A percentile compares a stretch with the other conserved stretches of the same genome.
phyloP scores from a whole-genome alignment of 2,113 vertebrate genomes.

The Equus przewalskii region DNA sequence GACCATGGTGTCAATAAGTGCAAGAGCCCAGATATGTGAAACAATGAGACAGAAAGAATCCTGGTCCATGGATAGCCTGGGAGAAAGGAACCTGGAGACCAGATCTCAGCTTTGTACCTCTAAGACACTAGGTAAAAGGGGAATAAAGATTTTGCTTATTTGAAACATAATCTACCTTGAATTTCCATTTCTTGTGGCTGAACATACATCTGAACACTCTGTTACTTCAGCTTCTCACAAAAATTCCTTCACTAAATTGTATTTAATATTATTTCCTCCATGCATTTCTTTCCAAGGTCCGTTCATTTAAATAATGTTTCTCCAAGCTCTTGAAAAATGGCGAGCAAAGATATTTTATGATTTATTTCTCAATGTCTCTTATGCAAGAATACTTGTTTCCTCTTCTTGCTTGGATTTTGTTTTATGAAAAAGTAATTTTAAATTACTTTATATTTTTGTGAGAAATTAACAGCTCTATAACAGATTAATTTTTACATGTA shows the following conservation, averaged over 20 bases:
- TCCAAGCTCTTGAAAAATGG: not conserved
- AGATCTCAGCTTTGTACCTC: not conserved
- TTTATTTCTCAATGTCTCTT: not conserved
- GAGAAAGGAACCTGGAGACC: not conserved
- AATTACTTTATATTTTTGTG: not conserved
- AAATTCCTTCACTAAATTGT: not conserved
- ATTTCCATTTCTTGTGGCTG: not conserved
- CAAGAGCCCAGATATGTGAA: not conserved
- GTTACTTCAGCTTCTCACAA: not conserved
- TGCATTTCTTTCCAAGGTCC: not conserved
- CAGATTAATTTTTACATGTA: not conserved
- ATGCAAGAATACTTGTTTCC: not conserved
- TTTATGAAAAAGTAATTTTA: constrained; percentile 18
- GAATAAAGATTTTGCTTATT: constrained; percentile 2
- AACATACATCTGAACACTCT: not conserved
- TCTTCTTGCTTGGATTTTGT: not conserved
- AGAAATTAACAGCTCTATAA: not conserved
- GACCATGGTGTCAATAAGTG: not conserved
- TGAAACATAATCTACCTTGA: not conserved
- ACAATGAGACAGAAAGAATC: not conserved
- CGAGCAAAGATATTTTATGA: not conserved
- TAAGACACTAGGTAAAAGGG: not conserved
- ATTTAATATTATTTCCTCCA: not conserved
- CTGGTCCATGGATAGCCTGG: rapidly evolving
- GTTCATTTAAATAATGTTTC: not conserved